These are phyloP conservation scores for Tortrix viridana DNA, from an alignment of 2,888 invertebrate species.

Conservation along the genomic window DNA sequence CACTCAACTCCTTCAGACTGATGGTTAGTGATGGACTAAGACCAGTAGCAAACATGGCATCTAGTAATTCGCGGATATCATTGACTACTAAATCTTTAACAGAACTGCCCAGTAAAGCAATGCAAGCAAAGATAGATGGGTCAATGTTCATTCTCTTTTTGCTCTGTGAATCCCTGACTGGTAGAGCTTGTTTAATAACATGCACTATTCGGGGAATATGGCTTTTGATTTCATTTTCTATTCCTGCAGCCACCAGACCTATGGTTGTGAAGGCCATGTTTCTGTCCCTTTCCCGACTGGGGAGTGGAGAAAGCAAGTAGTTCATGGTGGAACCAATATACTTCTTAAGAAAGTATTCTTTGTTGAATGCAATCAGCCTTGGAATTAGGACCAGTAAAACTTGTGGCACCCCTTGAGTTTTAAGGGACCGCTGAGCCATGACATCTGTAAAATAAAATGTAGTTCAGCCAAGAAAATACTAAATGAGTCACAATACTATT, in stretches of 20 bases:
- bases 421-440: slow-evolving; percentile 89
- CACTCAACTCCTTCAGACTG: slow-evolving; percentile 94
- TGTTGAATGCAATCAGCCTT: slow-evolving; percentile 96
- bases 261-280: slow-evolving; percentile 95
- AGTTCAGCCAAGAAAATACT: neutral
- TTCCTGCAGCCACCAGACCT: slow-evolving; percentile 95
- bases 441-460: slow-evolving; percentile 82
- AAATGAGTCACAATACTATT: neutral
- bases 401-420: slow-evolving; percentile 93
- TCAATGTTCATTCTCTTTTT: slow-evolving; percentile 91
- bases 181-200: slow-evolving; percentile 89
- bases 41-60: slow-evolving; percentile 96
- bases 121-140: slow-evolving; percentile 96
- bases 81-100: slow-evolving; percentile 90
- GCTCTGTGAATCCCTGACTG: slow-evolving; percentile 89
- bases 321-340: slow-evolving; percentile 90
- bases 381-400: slow-evolving; percentile 94
- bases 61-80: slow-evolving; percentile 93
- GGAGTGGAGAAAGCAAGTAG: slow-evolving; percentile 90
- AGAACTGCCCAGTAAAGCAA: slow-evolving; percentile 95
- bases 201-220: slow-evolving; percentile 95
- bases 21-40: slow-evolving; percentile 95
- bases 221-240: slow-evolving; percentile 91
- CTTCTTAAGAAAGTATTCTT: slow-evolving; percentile 89
- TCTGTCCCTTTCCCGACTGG: slow-evolving; percentile 93